phyloP scores from a whole-genome alignment of 2,113 vertebrate species.

The Tor tambroides region DNA sequence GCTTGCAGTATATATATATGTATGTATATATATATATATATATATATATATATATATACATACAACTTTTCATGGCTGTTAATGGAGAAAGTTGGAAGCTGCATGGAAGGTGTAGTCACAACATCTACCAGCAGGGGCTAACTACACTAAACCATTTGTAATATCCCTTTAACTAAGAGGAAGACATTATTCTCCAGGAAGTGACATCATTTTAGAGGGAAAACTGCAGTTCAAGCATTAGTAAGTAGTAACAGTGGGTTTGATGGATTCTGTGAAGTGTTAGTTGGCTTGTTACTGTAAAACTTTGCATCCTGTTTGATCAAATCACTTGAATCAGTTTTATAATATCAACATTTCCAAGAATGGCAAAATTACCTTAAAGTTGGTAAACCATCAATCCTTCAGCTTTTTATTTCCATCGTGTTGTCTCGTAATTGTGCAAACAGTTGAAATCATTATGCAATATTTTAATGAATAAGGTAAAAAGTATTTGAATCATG shows the following conservation, averaged over 20 bases:
- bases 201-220: neutral
- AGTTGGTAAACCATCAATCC: neutral
- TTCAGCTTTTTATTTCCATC: neutral
- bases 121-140: neutral
- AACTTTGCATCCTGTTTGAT: neutral
- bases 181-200: neutral
- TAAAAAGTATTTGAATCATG: neutral
- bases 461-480: neutral
- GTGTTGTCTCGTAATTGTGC: neutral
- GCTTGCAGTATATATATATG: no score
- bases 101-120: neutral
- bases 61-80: neutral
- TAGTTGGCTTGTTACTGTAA: neutral
- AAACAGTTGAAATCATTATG: neutral
- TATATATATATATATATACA: no score
- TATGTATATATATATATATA: no score
- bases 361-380: neutral
- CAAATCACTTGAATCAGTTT: neutral
- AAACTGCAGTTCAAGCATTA: neutral
- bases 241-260: neutral
- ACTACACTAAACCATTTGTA: neutral
- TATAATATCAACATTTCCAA: neutral
- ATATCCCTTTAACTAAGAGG: neutral
- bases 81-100: neutral
- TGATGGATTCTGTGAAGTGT: constrained; percentile 1